Percentiles rank a stretch among this genome's conserved stretches.
These are phyloP conservation scores for Ceratosolen fusciceps DNA, from an alignment of 1,140 invertebrate genomes.

Conservation along the genomic window DNA sequence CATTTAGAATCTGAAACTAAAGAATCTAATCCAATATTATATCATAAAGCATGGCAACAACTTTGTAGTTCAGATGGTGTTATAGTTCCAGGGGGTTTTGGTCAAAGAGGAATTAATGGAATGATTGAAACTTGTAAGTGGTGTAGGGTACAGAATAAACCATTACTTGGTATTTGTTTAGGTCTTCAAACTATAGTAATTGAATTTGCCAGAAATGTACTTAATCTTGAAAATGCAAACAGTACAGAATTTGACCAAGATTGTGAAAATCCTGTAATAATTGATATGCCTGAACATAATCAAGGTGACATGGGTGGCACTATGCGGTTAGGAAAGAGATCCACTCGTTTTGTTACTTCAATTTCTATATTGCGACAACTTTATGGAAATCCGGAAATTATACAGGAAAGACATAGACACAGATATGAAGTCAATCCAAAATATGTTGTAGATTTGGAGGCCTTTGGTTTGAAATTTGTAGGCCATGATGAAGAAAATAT, in stretches of 20 bases:
- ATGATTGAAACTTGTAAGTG: conserved; percentile 95
- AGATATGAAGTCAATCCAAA: conserved; percentile 95
- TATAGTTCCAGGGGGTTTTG: conserved; percentile 98
- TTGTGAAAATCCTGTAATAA: conserved; percentile 85
- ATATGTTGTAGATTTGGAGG: conserved; percentile 85
- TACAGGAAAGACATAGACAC: conserved; percentile 98
- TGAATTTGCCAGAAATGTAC: conserved; percentile 93
- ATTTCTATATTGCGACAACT: conserved; percentile 80
- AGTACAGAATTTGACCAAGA: conserved; percentile 88
- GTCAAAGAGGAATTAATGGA: conserved; percentile 94
- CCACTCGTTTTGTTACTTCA: conserved; percentile 81
- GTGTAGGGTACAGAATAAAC: conserved; percentile 91
- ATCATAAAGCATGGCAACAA: conserved; percentile 94
- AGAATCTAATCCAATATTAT: conserved; percentile 82
- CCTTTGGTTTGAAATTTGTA: conserved; percentile 91
- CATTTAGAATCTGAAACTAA: conserved; percentile 86
- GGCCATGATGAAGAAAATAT: conserved; percentile 78
- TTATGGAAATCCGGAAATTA: conserved; percentile 85
- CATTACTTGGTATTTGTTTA: conserved; percentile 96
- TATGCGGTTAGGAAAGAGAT: conserved; percentile 95
- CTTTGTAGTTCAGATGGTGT: conserved; percentile 93
- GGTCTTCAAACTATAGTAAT: conserved; percentile 97
- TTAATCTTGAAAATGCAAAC: conserved; percentile 85
- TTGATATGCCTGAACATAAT: conserved; percentile 99
- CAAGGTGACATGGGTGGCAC: conserved; percentile 95